Conservation (phyloP, 2,797 vertebrate species). For the Gymnodraco acuticeps region DNA sequence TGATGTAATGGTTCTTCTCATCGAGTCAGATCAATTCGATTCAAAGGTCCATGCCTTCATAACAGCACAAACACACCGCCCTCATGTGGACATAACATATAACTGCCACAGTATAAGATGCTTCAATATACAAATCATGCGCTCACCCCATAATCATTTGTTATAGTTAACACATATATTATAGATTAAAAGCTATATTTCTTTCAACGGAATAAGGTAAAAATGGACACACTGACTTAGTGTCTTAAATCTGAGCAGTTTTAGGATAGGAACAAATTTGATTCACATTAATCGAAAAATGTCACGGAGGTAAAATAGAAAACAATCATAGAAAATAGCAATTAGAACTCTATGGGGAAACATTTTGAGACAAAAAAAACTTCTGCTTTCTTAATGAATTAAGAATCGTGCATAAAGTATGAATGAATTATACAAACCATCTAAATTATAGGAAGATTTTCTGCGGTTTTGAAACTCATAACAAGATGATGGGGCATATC, state of each 20-base stretch:
- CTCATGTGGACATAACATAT: conserved; percentile 52
- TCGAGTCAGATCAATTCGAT: conserved; percentile 30
- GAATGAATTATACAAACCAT: accelerated
- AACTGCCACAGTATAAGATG: conserved; percentile 28
- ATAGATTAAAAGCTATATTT: background rate
- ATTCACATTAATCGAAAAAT: background rate
- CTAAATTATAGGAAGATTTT: background rate
- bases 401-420: background rate
- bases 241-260: background rate
- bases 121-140: background rate
- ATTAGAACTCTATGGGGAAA: too few relatives aligned
- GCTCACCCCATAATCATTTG: background rate
- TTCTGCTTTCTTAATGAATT: background rate
- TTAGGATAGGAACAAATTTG: background rate
- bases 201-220: background rate
- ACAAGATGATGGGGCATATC: conserved; percentile 22
- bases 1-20: conserved; percentile 36
- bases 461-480: conserved; percentile 16
- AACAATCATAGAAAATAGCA: background rate
- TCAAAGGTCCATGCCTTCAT: conserved; percentile 16
- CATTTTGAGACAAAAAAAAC: background rate
- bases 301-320: background rate
- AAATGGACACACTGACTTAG: background rate
- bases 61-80: conserved; percentile 57
- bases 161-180: background rate